Base-by-base conservation (phyloP, 2,888 invertebrate species). In the Tenthredo livida region DNA sequence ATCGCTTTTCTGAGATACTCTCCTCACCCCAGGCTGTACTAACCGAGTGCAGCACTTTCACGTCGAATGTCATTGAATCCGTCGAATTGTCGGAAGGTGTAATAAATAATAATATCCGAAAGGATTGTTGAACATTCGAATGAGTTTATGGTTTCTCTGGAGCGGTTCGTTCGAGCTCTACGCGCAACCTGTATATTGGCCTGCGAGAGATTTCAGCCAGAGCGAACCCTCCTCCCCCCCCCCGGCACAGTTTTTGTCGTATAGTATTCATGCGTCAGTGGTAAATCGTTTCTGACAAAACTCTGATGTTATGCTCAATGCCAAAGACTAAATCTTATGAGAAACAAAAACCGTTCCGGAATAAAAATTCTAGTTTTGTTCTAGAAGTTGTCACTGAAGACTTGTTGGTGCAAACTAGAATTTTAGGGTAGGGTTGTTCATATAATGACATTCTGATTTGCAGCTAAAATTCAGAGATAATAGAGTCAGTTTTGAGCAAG, bases 21-120 rank as follows among this genome's bases (percentile, higher is more conserved):
- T 72, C 40, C 37, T 72, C 72, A 72, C 72, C 40, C 21, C 72
- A 37, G n/a, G 72, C 40, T 40, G n/a, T 58, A 58, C 58, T 21
- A 72, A 40, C 43, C 72, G 29, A 65, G 72, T n/a, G 72, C 25
- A 50, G 72, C 25, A 75, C 75, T 75, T 75, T 75, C 75, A 29
- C 29, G 21, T 50, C 15, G 17, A 75, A 29, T 50, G 12, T 50
- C 50, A 29, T 75, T 47, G 29, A 47, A 54, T 29, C 2, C 29
- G 29, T 50, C 29, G 29, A 75, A 75, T 50, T 50, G 17, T 43
- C 17, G 75, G 25, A 50, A 75, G 75, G 50, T 54, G 17, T 25
- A 75, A 50, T 10, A 75, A 25, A n/a, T 21, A 75, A 75, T 75
- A 50, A 17, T 50, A 50, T 75, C 50, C 75, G 15, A 29, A 25